Percentiles rank a stretch among this genome's conserved stretches.
Evolutionary conservation across 1,140 invertebrate species (phyloP).

Genomic region (Xylocopa sonorina): DNA sequence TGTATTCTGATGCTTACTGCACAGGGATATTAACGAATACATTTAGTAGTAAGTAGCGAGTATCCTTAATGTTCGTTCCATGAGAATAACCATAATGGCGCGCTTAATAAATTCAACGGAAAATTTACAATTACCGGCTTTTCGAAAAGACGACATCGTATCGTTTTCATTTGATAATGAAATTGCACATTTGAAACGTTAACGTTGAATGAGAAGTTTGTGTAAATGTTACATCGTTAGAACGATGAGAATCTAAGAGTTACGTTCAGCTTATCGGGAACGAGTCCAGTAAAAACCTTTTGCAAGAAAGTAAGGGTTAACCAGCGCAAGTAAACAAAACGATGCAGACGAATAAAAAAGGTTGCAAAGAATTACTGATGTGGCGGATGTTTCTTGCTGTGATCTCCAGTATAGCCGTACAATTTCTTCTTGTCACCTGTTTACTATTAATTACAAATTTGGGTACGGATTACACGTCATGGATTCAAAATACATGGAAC

Average conservation of each 20-base stretch:
- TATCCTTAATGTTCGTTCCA: background rate
- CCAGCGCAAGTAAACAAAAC: slow-evolving; percentile 46
- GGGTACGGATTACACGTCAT: slow-evolving; percentile 81
- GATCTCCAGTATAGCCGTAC: slow-evolving; percentile 79
- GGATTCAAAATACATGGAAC: slow-evolving; percentile 80
- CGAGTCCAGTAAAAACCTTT: background rate
- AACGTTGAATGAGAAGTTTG: background rate
- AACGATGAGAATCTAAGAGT: background rate
- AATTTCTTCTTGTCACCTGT: slow-evolving; percentile 81
- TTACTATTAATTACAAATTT: slow-evolving; percentile 83
- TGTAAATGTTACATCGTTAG: background rate
- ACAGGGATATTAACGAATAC: too few species aligned
- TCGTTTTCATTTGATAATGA: background rate
- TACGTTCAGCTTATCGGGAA: background rate
- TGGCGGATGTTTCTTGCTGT: slow-evolving; percentile 80
- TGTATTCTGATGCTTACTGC: too few species aligned
- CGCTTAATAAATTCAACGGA: slow-evolving; percentile 20
- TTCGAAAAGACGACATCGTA: background rate
- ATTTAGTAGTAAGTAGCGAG: too few species aligned
- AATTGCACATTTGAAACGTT: background rate
- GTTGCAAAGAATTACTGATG: slow-evolving; percentile 80
- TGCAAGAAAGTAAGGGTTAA: slow-evolving; percentile 33
- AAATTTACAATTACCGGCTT: slow-evolving; percentile 25
- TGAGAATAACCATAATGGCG: background rate
- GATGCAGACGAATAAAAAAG: slow-evolving; percentile 51